Evolutionary conservation across 2,797 vertebrate genomes (phyloP), one percentile per base, ranked within the genome.

Genomic region (Phoxinus dragarum): DNA sequence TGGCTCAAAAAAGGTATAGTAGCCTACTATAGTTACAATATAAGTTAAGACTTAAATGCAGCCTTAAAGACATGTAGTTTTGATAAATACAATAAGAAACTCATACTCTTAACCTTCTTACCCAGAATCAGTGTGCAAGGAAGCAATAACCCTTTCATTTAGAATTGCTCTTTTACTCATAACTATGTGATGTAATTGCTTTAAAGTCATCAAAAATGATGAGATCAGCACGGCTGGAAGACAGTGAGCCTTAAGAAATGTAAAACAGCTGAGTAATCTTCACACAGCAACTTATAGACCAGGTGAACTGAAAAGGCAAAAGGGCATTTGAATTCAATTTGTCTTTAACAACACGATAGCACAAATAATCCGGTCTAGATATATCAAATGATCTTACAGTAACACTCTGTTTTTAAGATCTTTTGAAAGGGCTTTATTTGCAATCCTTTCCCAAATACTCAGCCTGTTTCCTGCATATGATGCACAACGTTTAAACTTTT

Each of bases 141-240:
- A 75, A 67, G 4, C 21, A 49, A 19, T 19, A n/a, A 52, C 23
- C 66, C 34, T 23, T 81, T 68, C 9, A 23, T 21, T 56, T 34
- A 40, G 47, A 42, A 56, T 81, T 21, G 49, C 64, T 27, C 67
- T 19, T 74, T 47, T 19, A 82, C n/a, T 36, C 11, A 47, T 42
- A 61, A 61, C 11, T 73, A 12, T 38, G 23, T 47, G 59, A 54
- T 68, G 44, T 17, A 54, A 84, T 76, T 84, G 34, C 59, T 40
- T 34, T 67, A 68, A 84, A 52, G 59, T 14, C 34, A 31, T 54
- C 23, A 54, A 40, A 83, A 67, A 68, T 52, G 72, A 76, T 40
- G 16, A n/a, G 44, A 68, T 68, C 73, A 84, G 59, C 59, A 68
- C 1, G 4, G 10, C 36, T 42, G 2, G 27, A 76, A 67, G 23